Evolutionary conservation across 2,113 vertebrate species (phyloP), one percentile per base, ranked within the genome.

Genomic region (Benitochromis conjunctus): DNA sequence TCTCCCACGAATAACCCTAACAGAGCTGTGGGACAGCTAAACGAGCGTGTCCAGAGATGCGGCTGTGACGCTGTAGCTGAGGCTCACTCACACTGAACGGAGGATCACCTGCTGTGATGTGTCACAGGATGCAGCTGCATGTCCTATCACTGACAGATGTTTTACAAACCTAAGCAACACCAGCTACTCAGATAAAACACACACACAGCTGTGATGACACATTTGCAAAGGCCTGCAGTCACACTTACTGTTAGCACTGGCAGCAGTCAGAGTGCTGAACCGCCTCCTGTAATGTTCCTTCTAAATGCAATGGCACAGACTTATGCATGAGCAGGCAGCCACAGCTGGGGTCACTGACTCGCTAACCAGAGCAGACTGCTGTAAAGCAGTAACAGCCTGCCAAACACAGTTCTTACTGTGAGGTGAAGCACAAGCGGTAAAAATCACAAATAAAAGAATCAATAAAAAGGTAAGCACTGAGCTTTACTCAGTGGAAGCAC

Each of bases 31-130:
- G 64, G 19, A 41, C 11, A 69, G n/a, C 64, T 69, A 69, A 41
- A 13, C 34, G 1, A 66, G 36, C 16, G 64, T 16, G 36, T 46
- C 3, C 38, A 41, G 19, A 41, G 36, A 11, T 6, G 4, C 0
- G 0, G 34, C 38, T 3, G 4, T 21, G 60, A 36, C 4, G 14
- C 31, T 36, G 34, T 0, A 34, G 14, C 19, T 10, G 8, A n/a
- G 8, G 8, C 9, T 16, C 16, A 7, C 46, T 48, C 14, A 0
- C 29, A 60, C 16, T 60, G 9, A 38, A 0, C 1, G 3, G 19
- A 13, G 62, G 62, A n/a, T 13, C 34, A 12, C 60, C 60, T 38
- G 60, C 60, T 66, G 34, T 5, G 11, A 66, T 21, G 62, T n/a
- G 51, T 53, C 18, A n/a, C 7, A 19, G 34, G 9, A 38, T 66